Conservation (phyloP, 2,797 vertebrate species). For the Phataginus tricuspis region DNA sequence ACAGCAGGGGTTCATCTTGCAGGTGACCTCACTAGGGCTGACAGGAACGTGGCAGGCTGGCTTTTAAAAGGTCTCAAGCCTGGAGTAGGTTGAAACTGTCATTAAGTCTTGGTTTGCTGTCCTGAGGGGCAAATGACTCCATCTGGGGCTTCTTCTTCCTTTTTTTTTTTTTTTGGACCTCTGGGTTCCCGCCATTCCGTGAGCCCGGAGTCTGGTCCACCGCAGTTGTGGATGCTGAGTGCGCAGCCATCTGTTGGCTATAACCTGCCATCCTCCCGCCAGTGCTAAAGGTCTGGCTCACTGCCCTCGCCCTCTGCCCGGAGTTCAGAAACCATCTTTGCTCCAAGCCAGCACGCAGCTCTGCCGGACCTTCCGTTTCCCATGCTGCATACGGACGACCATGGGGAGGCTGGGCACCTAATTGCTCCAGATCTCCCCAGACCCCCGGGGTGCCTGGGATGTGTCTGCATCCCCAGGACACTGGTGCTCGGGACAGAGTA, state of each 20-base stretch:
- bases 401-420: not conserved
- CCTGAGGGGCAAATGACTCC: too few relatives aligned
- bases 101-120: too few relatives aligned
- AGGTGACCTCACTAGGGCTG: too few relatives aligned
- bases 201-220: not conserved
- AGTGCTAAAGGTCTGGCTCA: not conserved
- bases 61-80: too few relatives aligned
- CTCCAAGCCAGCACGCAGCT: not conserved
- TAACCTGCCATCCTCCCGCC: not conserved
- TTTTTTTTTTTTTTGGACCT: not conserved
- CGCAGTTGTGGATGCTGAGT: rapidly evolving
- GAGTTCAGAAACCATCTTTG: not conserved
- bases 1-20: too few relatives aligned
- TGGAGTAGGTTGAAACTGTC: too few relatives aligned
- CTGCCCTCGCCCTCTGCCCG: not conserved
- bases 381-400: not conserved
- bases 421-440: not conserved
- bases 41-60: too few relatives aligned
- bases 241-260: not conserved
- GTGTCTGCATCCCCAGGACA: not conserved
- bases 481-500: not conserved
- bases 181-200: not conserved
- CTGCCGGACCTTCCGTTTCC: not conserved
- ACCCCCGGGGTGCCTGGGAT: not conserved
- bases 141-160: too few relatives aligned